Conservation (phyloP, 2,888 invertebrate species). For the Miltochrista miniata region DNA sequence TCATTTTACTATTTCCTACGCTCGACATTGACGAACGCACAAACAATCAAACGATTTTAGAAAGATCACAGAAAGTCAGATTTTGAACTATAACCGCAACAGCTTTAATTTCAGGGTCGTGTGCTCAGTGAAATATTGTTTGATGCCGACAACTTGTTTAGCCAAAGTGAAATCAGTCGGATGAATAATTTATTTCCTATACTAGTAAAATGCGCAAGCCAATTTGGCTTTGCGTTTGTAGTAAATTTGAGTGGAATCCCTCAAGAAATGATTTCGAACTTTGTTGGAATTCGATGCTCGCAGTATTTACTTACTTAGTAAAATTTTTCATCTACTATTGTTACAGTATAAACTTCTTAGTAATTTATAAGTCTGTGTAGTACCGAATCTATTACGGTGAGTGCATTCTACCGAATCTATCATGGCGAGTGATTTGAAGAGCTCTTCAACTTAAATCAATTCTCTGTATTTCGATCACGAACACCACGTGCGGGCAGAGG, state of each 20-base stretch:
- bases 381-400: too few species aligned
- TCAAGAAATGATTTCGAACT: constrained; percentile 2
- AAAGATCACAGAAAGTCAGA: background rate
- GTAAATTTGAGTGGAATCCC: constrained; percentile 10
- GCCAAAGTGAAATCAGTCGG: constrained; percentile 14
- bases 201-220: background rate
- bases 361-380: too few species aligned
- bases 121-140: constrained; percentile 18
- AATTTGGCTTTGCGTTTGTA: constrained; percentile 4
- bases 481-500: too few species aligned
- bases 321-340: too few species aligned
- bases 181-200: constrained; percentile 30
- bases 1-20: too few species aligned
- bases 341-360: too few species aligned
- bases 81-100: background rate
- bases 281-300: background rate
- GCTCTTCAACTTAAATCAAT: too few species aligned
- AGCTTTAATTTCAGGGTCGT: constrained; percentile 1
- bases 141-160: constrained; percentile 21
- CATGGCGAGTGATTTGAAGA: too few species aligned
- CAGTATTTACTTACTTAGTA: too few species aligned
- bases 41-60: background rate
- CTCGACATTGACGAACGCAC: too few species aligned
- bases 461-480: too few species aligned
- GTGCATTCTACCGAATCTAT: too few species aligned